Evolutionary conservation across 1,140 invertebrate species (phyloP).

Genomic region (Teleopsis dalmanni): DNA sequence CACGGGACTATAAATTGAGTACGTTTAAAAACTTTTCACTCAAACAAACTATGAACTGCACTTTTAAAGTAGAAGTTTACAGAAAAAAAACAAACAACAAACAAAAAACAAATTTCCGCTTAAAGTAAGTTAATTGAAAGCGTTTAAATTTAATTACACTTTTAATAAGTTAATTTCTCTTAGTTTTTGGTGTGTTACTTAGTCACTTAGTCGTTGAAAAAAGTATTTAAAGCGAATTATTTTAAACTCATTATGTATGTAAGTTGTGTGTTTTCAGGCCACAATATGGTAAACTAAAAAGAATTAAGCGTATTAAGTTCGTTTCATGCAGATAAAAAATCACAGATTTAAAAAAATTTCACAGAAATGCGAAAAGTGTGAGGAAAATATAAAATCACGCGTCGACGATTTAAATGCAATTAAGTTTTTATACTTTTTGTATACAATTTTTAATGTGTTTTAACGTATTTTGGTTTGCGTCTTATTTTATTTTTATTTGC

Average conservation of each 20-base stretch:
- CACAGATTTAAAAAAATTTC: neutral
- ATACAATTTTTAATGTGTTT: too few relatives aligned
- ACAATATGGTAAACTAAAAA: neutral
- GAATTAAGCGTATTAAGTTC: neutral
- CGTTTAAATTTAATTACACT: constrained; percentile 40
- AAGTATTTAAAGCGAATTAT: neutral
- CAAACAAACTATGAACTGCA: neutral
- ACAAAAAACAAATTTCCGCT: neutral
- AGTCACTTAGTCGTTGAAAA: neutral
- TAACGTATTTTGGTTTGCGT: too few relatives aligned
- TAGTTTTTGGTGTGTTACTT: neutral
- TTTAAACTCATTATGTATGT: too few relatives aligned
- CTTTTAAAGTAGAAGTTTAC: neutral
- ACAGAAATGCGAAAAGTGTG: too few relatives aligned
- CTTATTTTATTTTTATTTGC: too few relatives aligned
- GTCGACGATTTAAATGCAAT: too few relatives aligned
- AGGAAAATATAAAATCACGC: too few relatives aligned
- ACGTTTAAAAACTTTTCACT: neutral
- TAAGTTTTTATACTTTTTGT: too few relatives aligned
- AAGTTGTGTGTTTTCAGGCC: too few relatives aligned
- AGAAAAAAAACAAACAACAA: neutral
- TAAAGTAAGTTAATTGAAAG: constrained; percentile 37
- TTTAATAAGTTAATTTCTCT: constrained; percentile 33
- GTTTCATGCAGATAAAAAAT: neutral
- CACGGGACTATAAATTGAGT: neutral